These are phyloP conservation scores for Bolinopsis microptera DNA, from an alignment of 37 sponge, comb jelly and placozoan genomes.

Conservation along the genomic window DNA sequence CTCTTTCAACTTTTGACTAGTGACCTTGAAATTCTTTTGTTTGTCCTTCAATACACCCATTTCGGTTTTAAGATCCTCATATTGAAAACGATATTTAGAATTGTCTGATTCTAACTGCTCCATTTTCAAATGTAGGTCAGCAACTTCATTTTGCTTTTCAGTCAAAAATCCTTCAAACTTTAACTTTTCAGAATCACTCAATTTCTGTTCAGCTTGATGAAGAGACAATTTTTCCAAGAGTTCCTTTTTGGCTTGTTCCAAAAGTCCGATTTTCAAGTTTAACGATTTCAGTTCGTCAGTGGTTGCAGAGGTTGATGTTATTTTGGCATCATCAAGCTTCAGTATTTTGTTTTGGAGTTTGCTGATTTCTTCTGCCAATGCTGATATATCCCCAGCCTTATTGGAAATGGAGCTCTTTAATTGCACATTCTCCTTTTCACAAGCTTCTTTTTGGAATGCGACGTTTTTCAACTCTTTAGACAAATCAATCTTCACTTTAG, in stretches of 20 bases:
- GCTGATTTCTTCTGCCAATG: background rate
- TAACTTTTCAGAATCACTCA: background rate
- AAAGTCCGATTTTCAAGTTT: background rate
- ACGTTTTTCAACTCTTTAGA: background rate
- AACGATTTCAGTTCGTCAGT: background rate
- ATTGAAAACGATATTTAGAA: background rate
- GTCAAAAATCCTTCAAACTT: background rate
- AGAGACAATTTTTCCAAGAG: background rate
- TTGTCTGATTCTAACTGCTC: background rate
- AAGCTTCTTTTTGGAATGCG: background rate
- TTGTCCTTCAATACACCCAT: background rate
- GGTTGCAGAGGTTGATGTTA: background rate
- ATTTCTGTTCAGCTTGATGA: background rate
- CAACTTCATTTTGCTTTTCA: background rate
- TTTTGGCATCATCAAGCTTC: conserved; percentile 3
- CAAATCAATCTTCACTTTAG: background rate
- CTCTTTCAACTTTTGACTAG: background rate
- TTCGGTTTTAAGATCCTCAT: background rate
- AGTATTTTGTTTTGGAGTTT: background rate
- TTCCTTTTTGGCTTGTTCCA: background rate
- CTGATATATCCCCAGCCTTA: conserved; percentile 27
- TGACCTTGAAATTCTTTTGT: background rate
- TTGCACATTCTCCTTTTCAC: background rate
- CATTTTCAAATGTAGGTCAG: background rate
- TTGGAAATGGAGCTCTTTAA: background rate